Conservation (phyloP, 2,888 invertebrate genomes). For the Osmoderma eremita region DNA sequence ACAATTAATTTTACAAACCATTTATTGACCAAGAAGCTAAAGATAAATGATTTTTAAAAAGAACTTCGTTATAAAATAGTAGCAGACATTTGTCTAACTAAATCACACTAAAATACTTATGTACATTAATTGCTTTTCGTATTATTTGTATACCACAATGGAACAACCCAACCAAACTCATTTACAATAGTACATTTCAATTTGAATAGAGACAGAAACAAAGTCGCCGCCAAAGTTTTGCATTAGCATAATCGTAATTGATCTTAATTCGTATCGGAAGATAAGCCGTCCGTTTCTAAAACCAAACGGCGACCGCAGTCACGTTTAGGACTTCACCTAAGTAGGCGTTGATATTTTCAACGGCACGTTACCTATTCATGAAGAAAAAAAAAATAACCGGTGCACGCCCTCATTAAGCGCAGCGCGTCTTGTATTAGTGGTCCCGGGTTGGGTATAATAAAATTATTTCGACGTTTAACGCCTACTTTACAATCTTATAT, state of each 20-base stretch:
- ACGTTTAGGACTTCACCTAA: conserved; percentile 22
- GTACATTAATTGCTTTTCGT: neutral
- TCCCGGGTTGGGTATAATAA: neutral
- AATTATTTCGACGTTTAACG: conserved; percentile 8
- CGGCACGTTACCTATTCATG: conserved; percentile 24
- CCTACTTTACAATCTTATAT: conserved; percentile 5
- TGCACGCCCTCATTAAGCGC: conserved; percentile 20
- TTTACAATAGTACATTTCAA: conserved; percentile 28
- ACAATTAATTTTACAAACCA: neutral
- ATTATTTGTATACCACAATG: neutral
- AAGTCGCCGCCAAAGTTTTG: conserved; percentile 37
- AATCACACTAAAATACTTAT: neutral
- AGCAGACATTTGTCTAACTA: too few relatives aligned
- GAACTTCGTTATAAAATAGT: too few relatives aligned
- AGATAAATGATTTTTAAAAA: too few relatives aligned
- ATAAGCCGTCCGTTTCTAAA: conserved; percentile 36
- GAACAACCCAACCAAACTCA: too few relatives aligned
- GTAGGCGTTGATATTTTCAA: conserved; percentile 30
- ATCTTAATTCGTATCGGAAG: conserved; percentile 36
- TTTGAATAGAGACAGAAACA: conserved; percentile 31
- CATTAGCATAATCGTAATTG: conserved; percentile 38
- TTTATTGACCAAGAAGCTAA: too few relatives aligned
- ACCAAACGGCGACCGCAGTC: conserved; percentile 17
- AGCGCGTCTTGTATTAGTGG: conserved; percentile 5
- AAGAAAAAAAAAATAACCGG: conserved; percentile 29